Conservation (phyloP, 2,888 invertebrate genomes). For the Ophonus ardosiacus region DNA sequence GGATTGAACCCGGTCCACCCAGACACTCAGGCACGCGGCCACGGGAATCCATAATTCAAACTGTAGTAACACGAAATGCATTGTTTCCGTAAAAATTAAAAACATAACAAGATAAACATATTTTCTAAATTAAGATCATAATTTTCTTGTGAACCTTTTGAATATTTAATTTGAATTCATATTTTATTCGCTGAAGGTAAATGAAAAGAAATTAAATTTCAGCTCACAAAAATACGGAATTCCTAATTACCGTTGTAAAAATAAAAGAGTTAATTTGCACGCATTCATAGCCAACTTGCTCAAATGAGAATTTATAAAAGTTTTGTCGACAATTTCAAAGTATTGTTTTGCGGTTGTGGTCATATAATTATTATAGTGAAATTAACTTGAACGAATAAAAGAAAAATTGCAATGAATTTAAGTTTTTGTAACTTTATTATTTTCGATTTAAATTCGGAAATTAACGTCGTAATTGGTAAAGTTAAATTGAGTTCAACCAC, state of each 20-base stretch:
- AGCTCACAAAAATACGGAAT: not conserved
- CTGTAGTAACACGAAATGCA: not conserved
- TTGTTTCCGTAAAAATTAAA: not conserved
- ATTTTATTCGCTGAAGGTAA: not conserved
- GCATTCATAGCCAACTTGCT: constrained; percentile 1
- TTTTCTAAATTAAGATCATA: not conserved
- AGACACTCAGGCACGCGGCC: no score
- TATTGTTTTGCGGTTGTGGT: constrained; percentile 29
- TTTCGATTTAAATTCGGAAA: constrained; percentile 37
- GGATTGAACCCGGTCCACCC: no score
- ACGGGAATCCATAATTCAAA: not conserved
- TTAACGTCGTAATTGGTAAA: constrained; percentile 27
- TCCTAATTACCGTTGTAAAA: constrained; percentile 1
- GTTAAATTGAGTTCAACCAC: constrained; percentile 43
- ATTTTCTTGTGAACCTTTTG: not conserved
- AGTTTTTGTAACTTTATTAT: constrained; percentile 41
- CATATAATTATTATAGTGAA: constrained; percentile 29
- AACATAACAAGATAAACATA: not conserved
- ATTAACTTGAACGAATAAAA: not conserved
- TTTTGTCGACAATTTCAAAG: constrained; percentile 33
- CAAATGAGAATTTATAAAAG: not conserved
- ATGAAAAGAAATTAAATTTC: not conserved
- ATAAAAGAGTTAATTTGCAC: constrained; percentile 14
- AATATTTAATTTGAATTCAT: not conserved
- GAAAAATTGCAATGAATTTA: constrained; percentile 16